A percentile compares a stretch with the other conserved stretches of the same genome.
These are phyloP conservation scores for Conomelus anceps DNA, from an alignment of 2,888 invertebrate species.

Conservation along the genomic window DNA sequence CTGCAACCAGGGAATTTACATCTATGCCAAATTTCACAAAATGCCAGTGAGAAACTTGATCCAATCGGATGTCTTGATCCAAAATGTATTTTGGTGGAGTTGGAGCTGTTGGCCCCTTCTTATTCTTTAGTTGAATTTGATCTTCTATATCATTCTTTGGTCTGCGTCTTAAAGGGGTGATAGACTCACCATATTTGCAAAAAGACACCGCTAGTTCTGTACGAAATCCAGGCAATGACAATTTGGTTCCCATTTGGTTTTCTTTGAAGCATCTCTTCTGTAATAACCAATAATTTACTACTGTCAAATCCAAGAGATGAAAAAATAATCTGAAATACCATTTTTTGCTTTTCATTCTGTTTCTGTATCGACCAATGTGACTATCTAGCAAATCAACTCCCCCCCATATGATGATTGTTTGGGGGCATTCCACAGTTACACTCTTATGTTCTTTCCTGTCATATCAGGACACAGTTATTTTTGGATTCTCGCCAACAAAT, in stretches of 20 bases:
- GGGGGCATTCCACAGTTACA: slow-evolving; percentile 39
- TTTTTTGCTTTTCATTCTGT: slow-evolving; percentile 37
- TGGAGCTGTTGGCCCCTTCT: too few relatives aligned
- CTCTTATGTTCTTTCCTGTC: slow-evolving; percentile 37
- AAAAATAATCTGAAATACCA: slow-evolving; percentile 40
- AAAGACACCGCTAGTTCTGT: not conserved
- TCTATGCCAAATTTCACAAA: not conserved
- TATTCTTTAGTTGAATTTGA: too few relatives aligned
- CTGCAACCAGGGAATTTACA: not conserved
- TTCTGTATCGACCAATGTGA: slow-evolving; percentile 32
- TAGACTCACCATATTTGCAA: not conserved
- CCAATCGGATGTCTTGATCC: not conserved
- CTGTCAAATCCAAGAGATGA: slow-evolving; percentile 36
- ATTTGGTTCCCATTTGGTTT: not conserved
- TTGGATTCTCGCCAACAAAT: slow-evolving; percentile 37
- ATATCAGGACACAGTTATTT: slow-evolving; percentile 37
- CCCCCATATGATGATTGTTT: slow-evolving; percentile 39
- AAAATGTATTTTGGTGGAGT: too few relatives aligned
- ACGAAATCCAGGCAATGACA: not conserved
- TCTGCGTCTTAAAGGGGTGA: too few relatives aligned
- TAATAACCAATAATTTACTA: slow-evolving; percentile 35
- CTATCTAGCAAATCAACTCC: slow-evolving; percentile 40
- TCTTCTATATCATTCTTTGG: too few relatives aligned
- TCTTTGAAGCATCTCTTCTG: slow-evolving; percentile 6
- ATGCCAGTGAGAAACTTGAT: not conserved